Base-by-base conservation (phyloP, 2,113 vertebrate genomes). In the Meriones unguiculatus region DNA sequence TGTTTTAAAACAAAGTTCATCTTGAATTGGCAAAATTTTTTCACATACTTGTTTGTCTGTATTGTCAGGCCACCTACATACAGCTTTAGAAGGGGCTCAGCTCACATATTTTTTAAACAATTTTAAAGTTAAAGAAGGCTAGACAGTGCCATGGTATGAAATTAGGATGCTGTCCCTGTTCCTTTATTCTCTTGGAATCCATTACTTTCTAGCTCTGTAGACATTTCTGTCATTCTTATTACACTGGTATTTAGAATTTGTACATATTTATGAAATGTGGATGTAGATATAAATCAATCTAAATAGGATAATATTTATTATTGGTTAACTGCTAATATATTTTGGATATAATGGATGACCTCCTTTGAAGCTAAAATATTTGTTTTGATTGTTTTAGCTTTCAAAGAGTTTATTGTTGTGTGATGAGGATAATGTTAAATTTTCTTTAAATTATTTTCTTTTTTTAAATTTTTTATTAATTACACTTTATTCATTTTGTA, bases 371-470 rank as follows among this genome's bases (percentile, higher is more conserved):
- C 10, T 24, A 32, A 80, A 24, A 72, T 76, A 65, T 93, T 95
- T 52, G 25, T 89, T 89, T n/a, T 81, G 32, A 30, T 3, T 90
- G 5, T 93, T 80, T 52, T 80, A 46, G 38, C 80, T 92, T 92
- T 82, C 67, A 28, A 59, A 82, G 91, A 77, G 25, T 82, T 94
- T 59, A 28, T 76, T 52, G 28, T 50, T 77, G 17, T 57, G 6
- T 7, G 73, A 41, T 65, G 82, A 93, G 64, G 17, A 80, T 87
- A 69, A 77, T 91, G 15, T 90, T 88, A 90, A 50, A 73, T 28
- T 90, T 85, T 9, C 69, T 52, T 62, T 57, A 80, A 75, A 92
- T 38, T 38, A 11, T 90, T 89, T 95, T 78, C 73, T 75, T 84
- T 92, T n/a, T n/a, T n/a, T n/a, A n/a, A n/a, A n/a, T n/a, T n/a